A percentile compares a stretch with the other conserved stretches of the same genome.
Conservation (phyloP, 2,888 invertebrate genomes). For the Sussaba pulchella region DNA sequence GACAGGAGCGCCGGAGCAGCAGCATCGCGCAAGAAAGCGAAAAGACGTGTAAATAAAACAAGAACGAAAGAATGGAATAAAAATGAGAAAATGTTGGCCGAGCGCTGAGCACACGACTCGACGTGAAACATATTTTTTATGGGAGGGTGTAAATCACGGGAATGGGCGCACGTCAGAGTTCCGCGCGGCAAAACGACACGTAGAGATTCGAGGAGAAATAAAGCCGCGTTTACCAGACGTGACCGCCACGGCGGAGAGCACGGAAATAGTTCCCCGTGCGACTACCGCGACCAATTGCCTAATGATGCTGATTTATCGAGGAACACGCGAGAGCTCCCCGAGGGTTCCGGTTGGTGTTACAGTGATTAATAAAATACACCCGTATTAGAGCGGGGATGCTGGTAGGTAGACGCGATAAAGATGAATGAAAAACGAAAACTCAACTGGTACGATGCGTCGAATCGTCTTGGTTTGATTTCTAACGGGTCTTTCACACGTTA, state of each 20-base stretch:
- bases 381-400: neutral
- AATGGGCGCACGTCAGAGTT: slow-evolving; percentile 19
- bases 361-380: slow-evolving; percentile 23
- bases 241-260: neutral
- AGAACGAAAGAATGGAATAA: slow-evolving; percentile 5
- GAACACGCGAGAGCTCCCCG: slow-evolving; percentile 43
- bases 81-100: slow-evolving; percentile 19
- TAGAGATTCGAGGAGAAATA: slow-evolving; percentile 4
- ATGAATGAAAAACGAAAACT: slow-evolving; percentile 8
- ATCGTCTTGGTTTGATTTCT: slow-evolving; percentile 7
- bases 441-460: neutral
- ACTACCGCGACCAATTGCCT: slow-evolving; percentile 72
- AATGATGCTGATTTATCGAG: slow-evolving; percentile 77
- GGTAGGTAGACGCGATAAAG: slow-evolving; percentile 10
- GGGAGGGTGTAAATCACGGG: slow-evolving; percentile 37
- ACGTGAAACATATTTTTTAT: slow-evolving; percentile 41
- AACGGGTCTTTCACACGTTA: slow-evolving; percentile 2
- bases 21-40: slow-evolving; percentile 29
- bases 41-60: slow-evolving; percentile 3
- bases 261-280: neutral
- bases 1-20: slow-evolving; percentile 20
- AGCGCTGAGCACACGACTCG: slow-evolving; percentile 35
- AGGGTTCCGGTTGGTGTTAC: slow-evolving; percentile 35
- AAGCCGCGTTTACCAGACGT: neutral
- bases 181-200: slow-evolving; percentile 7